A percentile compares a stretch with the other conserved stretches of the same genome.
Evolutionary conservation across 2,888 invertebrate species (phyloP).

Genomic region (Hydriomena furcata): DNA sequence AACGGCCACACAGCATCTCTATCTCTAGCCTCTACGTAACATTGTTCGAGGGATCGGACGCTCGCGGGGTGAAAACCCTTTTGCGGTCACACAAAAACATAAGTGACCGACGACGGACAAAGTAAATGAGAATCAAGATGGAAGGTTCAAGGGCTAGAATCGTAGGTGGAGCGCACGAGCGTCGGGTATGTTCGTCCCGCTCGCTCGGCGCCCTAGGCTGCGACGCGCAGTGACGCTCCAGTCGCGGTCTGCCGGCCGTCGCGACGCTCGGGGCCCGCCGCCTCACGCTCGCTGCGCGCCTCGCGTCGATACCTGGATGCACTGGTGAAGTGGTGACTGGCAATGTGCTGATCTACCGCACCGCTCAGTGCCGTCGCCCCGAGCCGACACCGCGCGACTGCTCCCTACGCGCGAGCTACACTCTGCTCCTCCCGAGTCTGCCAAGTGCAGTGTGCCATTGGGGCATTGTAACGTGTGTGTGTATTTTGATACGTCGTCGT

Average conservation of each 20-base stretch:
- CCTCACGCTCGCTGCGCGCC: conserved; percentile 68
- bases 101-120: conserved; percentile 63
- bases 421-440: conserved; percentile 35
- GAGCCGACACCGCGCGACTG: conserved; percentile 36
- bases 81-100: conserved; percentile 67
- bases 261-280: conserved; percentile 79
- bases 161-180: conserved; percentile 58
- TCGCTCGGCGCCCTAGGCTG: conserved; percentile 77
- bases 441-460: conserved; percentile 64
- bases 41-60: conserved; percentile 60
- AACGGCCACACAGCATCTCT: conserved; percentile 77
- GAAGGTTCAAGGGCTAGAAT: conserved; percentile 79
- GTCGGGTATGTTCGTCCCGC: conserved; percentile 73
- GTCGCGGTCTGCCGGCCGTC: conserved; percentile 83
- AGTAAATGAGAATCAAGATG: conserved; percentile 71
- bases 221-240: conserved; percentile 78
- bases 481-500: conserved; percentile 43
- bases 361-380: conserved; percentile 52
- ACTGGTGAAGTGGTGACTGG: conserved; percentile 51
- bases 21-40: conserved; percentile 75
- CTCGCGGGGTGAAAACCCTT: conserved; percentile 78
- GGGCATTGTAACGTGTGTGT: conserved; percentile 64
- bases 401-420: conserved; percentile 27
- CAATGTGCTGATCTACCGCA: conserved; percentile 23
- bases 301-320: conserved; percentile 61